Percentiles rank a stretch among this genome's conserved stretches.
Conservation (phyloP, 2,113 vertebrate species). For the Megaleporinus macrocephalus region DNA sequence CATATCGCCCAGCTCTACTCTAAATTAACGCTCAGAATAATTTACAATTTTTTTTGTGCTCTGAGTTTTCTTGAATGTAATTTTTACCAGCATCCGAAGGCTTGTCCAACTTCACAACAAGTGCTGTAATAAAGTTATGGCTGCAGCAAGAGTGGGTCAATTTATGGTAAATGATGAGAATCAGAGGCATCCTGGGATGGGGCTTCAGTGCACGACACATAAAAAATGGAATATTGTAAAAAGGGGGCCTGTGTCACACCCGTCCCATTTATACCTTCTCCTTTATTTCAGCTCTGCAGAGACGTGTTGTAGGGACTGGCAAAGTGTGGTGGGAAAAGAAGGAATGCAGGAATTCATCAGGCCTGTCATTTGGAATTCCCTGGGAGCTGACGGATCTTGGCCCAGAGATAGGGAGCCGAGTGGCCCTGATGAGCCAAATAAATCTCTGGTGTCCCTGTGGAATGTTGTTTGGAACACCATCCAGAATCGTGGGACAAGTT, state of each 20-base stretch:
- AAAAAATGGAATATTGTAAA: background rate
- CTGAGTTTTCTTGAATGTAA: no score
- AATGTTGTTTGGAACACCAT: constrained; percentile 34
- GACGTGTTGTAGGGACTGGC: constrained; percentile 51
- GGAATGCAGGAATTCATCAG: constrained; percentile 73
- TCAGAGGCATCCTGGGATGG: background rate
- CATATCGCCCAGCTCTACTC: no score
- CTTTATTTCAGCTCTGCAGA: constrained; percentile 28
- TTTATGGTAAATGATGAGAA: background rate
- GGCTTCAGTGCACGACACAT: no score
- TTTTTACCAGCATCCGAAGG: no score
- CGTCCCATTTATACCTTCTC: background rate
- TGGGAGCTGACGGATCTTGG: constrained; percentile 44
- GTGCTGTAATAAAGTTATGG: background rate
- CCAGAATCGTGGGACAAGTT: constrained; percentile 5
- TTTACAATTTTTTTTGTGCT: no score
- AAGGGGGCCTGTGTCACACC: background rate
- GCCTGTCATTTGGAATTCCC: constrained; percentile 70
- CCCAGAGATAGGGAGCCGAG: constrained; percentile 37
- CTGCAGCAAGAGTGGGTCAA: background rate
- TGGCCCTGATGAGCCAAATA: constrained; percentile 71
- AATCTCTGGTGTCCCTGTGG: constrained; percentile 67
- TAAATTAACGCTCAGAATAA: no score
- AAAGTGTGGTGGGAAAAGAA: constrained; percentile 52
- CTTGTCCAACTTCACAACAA: background rate